Conservation (phyloP, 2,888 invertebrate genomes). For the Thumatha senex region DNA sequence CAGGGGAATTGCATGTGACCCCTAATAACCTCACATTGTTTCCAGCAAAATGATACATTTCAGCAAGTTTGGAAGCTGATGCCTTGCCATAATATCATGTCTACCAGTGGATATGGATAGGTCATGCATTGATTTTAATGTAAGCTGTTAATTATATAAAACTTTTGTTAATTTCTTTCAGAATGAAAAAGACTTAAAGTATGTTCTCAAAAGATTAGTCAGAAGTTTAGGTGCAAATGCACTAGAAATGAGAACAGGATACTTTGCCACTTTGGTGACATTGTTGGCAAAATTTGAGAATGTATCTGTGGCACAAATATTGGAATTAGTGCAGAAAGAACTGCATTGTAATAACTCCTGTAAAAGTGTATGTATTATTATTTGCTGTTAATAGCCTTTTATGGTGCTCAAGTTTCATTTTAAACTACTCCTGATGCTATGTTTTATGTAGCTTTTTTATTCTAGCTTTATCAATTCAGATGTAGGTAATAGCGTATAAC, state of each 20-base stretch:
- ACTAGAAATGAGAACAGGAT: slow-evolving; percentile 85
- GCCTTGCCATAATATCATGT: too few species aligned
- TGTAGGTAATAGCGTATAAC: too few species aligned
- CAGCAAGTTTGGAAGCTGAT: too few species aligned
- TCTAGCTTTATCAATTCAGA: too few species aligned
- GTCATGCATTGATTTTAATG: too few species aligned
- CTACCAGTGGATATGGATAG: too few species aligned
- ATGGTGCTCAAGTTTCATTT: not conserved
- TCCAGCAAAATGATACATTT: too few species aligned
- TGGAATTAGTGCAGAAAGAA: slow-evolving; percentile 85
- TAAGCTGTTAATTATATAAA: not conserved
- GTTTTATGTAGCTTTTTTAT: too few species aligned
- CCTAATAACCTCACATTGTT: too few species aligned
- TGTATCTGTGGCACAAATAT: slow-evolving; percentile 76
- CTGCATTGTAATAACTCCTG: slow-evolving; percentile 85
- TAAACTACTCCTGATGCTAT: not conserved
- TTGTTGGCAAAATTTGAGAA: slow-evolving; percentile 79
- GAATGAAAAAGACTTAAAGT: slow-evolving; percentile 85
- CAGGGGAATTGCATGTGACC: too few species aligned
- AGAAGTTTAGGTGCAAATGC: slow-evolving; percentile 89
- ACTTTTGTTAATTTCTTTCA: slow-evolving; percentile 39
- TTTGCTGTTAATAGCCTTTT: not conserved
- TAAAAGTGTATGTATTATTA: slow-evolving; percentile 84
- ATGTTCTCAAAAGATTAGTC: slow-evolving; percentile 87
- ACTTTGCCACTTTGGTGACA: slow-evolving; percentile 87